These are phyloP conservation scores for Hydrophis major DNA, from an alignment of 2,797 vertebrate species.

Conservation along the genomic window DNA sequence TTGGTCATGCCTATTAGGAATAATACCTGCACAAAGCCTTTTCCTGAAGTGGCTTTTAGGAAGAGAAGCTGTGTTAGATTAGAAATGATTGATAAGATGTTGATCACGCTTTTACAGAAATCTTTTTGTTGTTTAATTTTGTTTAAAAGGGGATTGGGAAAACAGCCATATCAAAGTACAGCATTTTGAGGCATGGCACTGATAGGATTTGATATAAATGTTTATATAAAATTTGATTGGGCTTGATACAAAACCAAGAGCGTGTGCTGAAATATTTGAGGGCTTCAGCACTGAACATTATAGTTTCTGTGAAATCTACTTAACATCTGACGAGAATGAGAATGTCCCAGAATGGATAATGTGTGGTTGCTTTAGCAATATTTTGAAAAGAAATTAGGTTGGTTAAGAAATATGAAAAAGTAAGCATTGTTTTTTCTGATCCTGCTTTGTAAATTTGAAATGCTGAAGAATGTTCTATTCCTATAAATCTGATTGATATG, in stretches of 20 bases:
- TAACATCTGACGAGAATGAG: neutral
- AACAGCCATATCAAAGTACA: constrained; percentile 34
- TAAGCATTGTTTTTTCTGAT: neutral
- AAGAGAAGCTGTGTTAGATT: constrained; percentile 47
- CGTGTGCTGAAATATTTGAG: neutral
- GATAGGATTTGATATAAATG: constrained; percentile 2
- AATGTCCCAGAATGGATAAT: neutral
- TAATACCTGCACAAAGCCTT: constrained; percentile 30
- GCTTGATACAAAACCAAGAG: constrained; percentile 5
- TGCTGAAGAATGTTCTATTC: neutral
- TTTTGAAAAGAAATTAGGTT: neutral
- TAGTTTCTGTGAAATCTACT: neutral
- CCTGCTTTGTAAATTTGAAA: neutral
- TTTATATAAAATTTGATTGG: constrained; percentile 27
- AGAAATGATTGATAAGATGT: constrained; percentile 49
- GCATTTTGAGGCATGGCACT: constrained; percentile 11
- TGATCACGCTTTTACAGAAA: constrained; percentile 43
- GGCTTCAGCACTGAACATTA: neutral
- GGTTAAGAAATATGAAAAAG: neutral
- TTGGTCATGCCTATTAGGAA: constrained; percentile 41
- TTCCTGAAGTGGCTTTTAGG: constrained; percentile 47
- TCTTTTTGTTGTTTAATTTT: constrained; percentile 39
- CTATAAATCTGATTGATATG: neutral
- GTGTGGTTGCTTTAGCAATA: neutral
- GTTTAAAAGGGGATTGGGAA: constrained; percentile 36